Percentiles rank a stretch among this genome's conserved stretches.
These are phyloP conservation scores for Margarornis squamiger DNA, from an alignment of 2,797 vertebrate species.

Conservation along the genomic window DNA sequence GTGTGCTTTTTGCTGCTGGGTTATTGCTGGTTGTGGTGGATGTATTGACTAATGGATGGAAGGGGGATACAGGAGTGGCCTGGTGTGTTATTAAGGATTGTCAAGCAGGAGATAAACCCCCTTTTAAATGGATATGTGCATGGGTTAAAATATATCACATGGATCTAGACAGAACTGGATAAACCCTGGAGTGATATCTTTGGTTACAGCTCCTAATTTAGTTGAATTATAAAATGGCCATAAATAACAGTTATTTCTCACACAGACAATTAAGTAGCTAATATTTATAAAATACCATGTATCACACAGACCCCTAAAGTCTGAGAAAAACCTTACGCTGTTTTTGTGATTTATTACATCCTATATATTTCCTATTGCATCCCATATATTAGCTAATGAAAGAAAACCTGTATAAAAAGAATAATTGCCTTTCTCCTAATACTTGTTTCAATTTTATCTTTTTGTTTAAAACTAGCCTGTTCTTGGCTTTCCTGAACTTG, in stretches of 20 bases:
- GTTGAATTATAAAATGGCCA: conserved; percentile 24
- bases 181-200: conserved; percentile 7
- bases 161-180: not conserved
- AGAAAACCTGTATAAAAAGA: conserved; percentile 11
- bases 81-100: conserved; percentile 27
- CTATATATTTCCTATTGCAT: not conserved
- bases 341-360: conserved; percentile 20
- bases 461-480: not conserved
- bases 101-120: conserved; percentile 36
- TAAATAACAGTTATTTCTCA: conserved; percentile 51
- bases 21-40: conserved; percentile 55
- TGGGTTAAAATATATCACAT: conserved; percentile 30
- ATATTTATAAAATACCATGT: conserved; percentile 30
- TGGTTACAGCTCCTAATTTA: conserved; percentile 8
- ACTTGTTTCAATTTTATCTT: not conserved
- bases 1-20: conserved; percentile 52
- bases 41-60: conserved; percentile 49
- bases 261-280: conserved; percentile 40
- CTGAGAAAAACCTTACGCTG: not conserved
- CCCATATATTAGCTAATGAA: conserved; percentile 5
- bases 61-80: conserved; percentile 20
- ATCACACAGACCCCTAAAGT: not conserved
- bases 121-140: conserved; percentile 26
- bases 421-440: not conserved
- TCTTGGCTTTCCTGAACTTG: not conserved